Evolutionary conservation across 2,888 invertebrate genomes (phyloP).

Genomic region (Ceraclea dissimilis): DNA sequence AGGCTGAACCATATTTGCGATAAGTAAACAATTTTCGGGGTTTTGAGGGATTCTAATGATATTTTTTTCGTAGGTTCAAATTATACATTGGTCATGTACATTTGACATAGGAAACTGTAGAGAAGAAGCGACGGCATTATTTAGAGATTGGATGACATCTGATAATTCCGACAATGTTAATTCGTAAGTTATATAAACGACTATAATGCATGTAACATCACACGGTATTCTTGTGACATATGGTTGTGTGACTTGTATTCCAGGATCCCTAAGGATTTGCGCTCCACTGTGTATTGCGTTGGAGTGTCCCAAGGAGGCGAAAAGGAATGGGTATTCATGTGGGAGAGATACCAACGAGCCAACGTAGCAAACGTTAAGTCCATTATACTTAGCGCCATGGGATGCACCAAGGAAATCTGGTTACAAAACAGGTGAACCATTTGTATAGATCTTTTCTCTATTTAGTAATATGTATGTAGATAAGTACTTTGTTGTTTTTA

Average conservation of each 20-base stretch:
- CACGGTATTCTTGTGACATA: too few species aligned
- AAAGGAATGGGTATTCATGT: conserved; percentile 68
- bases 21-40: too few species aligned
- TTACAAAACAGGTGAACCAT: too few species aligned
- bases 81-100: conserved; percentile 55
- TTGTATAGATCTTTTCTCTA: background rate
- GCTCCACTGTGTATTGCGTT: conserved; percentile 64
- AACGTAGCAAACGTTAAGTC: conserved; percentile 62
- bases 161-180: conserved; percentile 50
- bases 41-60: too few species aligned
- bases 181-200: conserved; percentile 43
- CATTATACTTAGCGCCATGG: conserved; percentile 56
- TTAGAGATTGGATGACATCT: conserved; percentile 52
- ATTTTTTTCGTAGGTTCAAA: conserved; percentile 32
- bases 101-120: conserved; percentile 56
- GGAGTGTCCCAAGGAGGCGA: conserved; percentile 59
- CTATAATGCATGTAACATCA: too few species aligned
- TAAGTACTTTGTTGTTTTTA: too few species aligned
- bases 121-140: conserved; percentile 52
- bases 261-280: conserved; percentile 67
- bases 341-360: conserved; percentile 53
- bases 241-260: background rate
- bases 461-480: conserved; percentile 32
- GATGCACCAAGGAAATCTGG: conserved; percentile 51
- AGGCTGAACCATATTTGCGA: too few species aligned